phyloP scores from a whole-genome alignment of 2,888 invertebrate species.

The Steromphala cineraria region DNA sequence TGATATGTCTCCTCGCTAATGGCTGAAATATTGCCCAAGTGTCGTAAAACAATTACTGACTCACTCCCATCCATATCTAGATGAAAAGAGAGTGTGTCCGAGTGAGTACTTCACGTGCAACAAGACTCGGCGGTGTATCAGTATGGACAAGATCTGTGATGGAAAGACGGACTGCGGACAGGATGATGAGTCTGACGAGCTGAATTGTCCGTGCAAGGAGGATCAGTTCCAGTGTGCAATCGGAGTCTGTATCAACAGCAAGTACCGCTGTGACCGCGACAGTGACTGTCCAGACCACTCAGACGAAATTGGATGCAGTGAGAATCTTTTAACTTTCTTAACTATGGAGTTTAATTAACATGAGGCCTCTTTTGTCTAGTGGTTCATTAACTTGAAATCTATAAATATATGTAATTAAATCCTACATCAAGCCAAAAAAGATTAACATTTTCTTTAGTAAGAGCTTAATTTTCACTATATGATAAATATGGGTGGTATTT shows the following conservation, averaged over 20 bases:
- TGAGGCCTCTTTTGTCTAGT: too few species aligned
- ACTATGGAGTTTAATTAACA: too few species aligned
- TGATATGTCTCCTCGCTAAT: not conserved
- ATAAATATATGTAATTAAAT: too few species aligned
- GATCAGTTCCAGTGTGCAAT: slow-evolving; percentile 71
- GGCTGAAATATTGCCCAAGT: too few species aligned
- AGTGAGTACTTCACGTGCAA: slow-evolving; percentile 83
- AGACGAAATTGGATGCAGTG: slow-evolving; percentile 79
- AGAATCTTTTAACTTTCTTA: slow-evolving; percentile 20
- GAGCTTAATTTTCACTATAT: too few species aligned
- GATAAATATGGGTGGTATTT: too few species aligned
- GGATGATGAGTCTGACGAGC: slow-evolving; percentile 58
- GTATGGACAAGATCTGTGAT: slow-evolving; percentile 83
- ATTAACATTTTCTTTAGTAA: too few species aligned
- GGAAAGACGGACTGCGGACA: slow-evolving; percentile 56
- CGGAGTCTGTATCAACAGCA: slow-evolving; percentile 73
- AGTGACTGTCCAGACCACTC: slow-evolving; percentile 80
- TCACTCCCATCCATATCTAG: too few species aligned
- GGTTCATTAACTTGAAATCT: too few species aligned
- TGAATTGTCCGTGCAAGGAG: slow-evolving; percentile 54
- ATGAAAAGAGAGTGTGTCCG: slow-evolving; percentile 59
- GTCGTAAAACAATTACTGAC: too few species aligned
- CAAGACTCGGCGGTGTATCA: slow-evolving; percentile 82
- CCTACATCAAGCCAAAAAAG: too few species aligned
- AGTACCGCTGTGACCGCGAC: slow-evolving; percentile 78